Conservation (phyloP, 2,888 invertebrate genomes). For the Tortricodes alternella region DNA sequence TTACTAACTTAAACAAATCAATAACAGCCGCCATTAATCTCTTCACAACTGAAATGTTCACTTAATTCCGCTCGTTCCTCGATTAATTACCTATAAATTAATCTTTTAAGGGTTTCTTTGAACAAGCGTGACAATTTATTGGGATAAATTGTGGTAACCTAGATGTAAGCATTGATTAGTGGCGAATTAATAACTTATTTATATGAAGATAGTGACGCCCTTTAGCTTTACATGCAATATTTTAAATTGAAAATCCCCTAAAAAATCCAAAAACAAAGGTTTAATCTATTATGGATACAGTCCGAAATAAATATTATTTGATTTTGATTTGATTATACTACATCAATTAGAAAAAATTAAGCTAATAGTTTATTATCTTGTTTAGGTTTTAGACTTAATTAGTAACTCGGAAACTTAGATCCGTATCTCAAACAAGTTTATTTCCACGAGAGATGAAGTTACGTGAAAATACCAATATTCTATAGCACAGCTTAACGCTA, state of each 20-base stretch:
- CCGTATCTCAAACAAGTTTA: neutral
- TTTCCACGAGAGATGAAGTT: neutral
- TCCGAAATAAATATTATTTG: too few species aligned
- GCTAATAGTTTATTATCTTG: too few species aligned
- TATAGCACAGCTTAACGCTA: neutral
- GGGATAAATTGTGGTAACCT: neutral
- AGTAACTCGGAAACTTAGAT: neutral
- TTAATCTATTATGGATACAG: too few species aligned
- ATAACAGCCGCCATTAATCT: too few species aligned
- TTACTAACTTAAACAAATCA: too few species aligned
- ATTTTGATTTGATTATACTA: too few species aligned
- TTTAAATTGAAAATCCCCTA: too few species aligned
- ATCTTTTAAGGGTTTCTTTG: constrained; percentile 9
- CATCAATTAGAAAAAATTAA: too few species aligned
- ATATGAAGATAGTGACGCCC: neutral
- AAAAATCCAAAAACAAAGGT: too few species aligned
- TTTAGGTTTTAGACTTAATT: too few species aligned
- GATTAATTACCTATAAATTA: constrained; percentile 12
- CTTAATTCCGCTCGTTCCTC: constrained; percentile 15
- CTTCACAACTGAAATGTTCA: constrained; percentile 8
- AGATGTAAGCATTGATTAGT: neutral
- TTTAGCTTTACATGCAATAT: neutral
- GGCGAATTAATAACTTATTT: neutral
- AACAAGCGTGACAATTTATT: neutral
- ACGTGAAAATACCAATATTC: neutral